Evolutionary conservation across 2,888 invertebrate genomes (phyloP).

Genomic region (Dryocosmus kuriphilus): DNA sequence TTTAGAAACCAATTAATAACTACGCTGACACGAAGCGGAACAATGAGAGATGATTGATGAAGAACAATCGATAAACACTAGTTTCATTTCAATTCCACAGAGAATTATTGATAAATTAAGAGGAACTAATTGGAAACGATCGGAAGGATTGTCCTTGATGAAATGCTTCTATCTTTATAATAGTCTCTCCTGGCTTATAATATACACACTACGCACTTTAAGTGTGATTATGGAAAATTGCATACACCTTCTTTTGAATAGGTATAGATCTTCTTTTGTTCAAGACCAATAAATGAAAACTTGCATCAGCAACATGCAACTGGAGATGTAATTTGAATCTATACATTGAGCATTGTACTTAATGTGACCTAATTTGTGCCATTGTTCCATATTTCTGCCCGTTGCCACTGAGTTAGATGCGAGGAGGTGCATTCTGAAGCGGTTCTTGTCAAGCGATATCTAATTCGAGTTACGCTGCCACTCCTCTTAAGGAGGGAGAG

Average conservation of each 20-base stretch:
- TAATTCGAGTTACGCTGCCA: constrained; percentile 22
- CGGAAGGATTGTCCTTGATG: background rate
- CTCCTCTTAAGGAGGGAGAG: constrained; percentile 15
- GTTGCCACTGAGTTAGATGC: constrained; percentile 14
- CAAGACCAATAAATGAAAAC: constrained; percentile 17
- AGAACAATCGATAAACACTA: background rate
- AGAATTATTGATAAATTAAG: background rate
- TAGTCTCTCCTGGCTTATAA: background rate
- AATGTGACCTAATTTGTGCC: constrained; percentile 30
- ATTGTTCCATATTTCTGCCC: constrained; percentile 33
- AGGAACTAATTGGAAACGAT: background rate
- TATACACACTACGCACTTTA: no score
- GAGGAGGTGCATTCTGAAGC: constrained; percentile 14
- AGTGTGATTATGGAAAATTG: background rate
- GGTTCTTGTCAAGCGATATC: constrained; percentile 15
- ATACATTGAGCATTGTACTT: constrained; percentile 32
- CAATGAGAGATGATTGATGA: background rate
- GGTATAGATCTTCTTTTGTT: background rate
- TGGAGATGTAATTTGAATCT: constrained; percentile 30
- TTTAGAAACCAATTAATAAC: background rate
- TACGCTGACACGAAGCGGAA: background rate
- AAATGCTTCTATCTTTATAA: background rate
- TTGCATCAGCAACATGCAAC: constrained; percentile 28
- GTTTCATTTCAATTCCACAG: background rate
- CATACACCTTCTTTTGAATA: background rate